A percentile compares a stretch with the other conserved stretches of the same genome.
These are phyloP conservation scores for Aplidium turbinatum DNA, from an alignment of 23 tunicate species.

Conservation along the genomic window DNA sequence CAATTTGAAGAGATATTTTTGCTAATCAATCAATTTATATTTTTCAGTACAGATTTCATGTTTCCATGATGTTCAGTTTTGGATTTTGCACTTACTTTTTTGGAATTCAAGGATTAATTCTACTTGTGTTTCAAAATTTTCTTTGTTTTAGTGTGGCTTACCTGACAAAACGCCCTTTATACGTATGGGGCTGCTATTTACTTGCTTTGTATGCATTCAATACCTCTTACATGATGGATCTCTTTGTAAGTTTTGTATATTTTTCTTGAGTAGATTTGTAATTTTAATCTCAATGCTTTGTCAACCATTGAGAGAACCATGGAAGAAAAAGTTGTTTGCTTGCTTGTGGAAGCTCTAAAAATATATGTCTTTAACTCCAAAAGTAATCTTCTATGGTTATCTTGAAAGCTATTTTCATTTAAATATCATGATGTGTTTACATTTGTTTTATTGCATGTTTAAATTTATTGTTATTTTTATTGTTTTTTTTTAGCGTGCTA, in stretches of 20 bases:
- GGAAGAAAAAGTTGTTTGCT: no score
- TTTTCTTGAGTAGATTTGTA: not conserved
- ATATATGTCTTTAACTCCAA: not conserved
- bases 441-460: not conserved
- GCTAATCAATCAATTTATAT: not conserved
- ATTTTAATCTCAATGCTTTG: not conserved
- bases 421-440: not conserved
- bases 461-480: not conserved
- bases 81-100: slow-evolving; percentile 32
- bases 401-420: no score
- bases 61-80: slow-evolving; percentile 15
- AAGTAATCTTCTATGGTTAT: no score
- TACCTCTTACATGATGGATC: not conserved
- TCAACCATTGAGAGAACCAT: no score
- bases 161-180: slow-evolving; percentile 21
- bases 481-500: slow-evolving; percentile 2
- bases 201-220: not conserved
- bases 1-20: slow-evolving; percentile 12
- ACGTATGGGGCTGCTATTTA: slow-evolving; percentile 8
- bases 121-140: slow-evolving; percentile 21
- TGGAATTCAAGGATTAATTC: slow-evolving; percentile 23
- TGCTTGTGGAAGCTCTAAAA: not conserved
- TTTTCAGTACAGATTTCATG: slow-evolving; percentile 41
- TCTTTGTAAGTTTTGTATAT: slow-evolving; percentile 9
- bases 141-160: slow-evolving; percentile 14